Evolutionary conservation across 1,140 invertebrate genomes (phyloP).

Genomic region (Daktulosphaira vitifoliae): DNA sequence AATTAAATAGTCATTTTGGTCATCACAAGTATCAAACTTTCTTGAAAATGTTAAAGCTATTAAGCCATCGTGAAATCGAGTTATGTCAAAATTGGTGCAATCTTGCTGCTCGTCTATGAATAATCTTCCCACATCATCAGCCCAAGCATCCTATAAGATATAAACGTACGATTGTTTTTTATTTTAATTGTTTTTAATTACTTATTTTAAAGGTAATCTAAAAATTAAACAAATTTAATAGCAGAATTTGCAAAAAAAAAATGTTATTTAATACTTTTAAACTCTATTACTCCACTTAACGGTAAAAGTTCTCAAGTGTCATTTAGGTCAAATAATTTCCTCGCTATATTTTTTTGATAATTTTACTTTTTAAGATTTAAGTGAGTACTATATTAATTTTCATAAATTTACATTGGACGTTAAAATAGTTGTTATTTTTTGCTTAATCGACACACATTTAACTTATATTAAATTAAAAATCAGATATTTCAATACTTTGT

Average conservation of each 20-base stretch:
- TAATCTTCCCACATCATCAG: slow-evolving; percentile 58
- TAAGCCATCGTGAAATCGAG: slow-evolving; percentile 49
- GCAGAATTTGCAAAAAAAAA: background rate
- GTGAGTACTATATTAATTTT: no score
- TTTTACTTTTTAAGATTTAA: no score
- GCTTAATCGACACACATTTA: no score
- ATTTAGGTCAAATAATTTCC: no score
- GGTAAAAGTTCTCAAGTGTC: no score
- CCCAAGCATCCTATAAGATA: slow-evolving; percentile 66
- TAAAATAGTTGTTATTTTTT: no score
- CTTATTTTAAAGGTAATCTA: background rate
- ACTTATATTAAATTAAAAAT: no score
- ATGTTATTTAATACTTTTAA: no score
- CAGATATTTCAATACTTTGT: no score
- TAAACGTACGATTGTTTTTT: background rate
- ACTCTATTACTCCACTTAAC: no score
- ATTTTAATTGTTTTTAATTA: background rate
- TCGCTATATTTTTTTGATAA: no score
- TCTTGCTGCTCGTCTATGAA: slow-evolving; percentile 67
- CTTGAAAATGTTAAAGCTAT: slow-evolving; percentile 66
- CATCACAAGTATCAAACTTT: slow-evolving; percentile 86
- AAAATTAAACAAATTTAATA: background rate
- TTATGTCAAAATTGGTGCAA: slow-evolving; percentile 57
- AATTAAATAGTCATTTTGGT: slow-evolving; percentile 70
- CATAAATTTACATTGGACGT: no score